These are phyloP conservation scores for Diabrotica balteata DNA, from an alignment of 2,888 invertebrate genomes.

Conservation along the genomic window DNA sequence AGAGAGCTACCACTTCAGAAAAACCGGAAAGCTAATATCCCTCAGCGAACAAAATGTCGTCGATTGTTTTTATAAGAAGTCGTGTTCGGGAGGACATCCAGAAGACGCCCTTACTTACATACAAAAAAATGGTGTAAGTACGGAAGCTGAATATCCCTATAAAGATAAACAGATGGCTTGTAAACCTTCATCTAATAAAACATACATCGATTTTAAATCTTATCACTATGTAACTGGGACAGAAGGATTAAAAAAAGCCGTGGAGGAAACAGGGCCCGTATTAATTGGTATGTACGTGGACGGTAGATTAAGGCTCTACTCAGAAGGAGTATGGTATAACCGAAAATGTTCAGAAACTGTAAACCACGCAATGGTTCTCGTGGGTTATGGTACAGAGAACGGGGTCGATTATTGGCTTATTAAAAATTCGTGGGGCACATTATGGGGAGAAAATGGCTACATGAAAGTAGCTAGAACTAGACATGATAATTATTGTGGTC, in stretches of 20 bases:
- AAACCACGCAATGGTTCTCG: conserved; percentile 30
- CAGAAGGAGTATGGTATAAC: conserved; percentile 33
- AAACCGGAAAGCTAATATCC: conserved; percentile 27
- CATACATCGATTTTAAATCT: conserved; percentile 20
- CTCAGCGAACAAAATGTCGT: conserved; percentile 38
- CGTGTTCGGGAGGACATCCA: conserved; percentile 31
- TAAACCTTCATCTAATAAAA: conserved; percentile 9
- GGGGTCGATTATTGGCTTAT: conserved; percentile 63
- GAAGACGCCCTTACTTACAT: conserved; percentile 24
- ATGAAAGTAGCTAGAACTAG: conserved; percentile 33
- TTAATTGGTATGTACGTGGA: conserved; percentile 28
- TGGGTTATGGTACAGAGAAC: conserved; percentile 33
- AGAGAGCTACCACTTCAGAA: conserved; percentile 33
- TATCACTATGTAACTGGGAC: conserved; percentile 7
- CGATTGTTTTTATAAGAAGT: conserved; percentile 43
- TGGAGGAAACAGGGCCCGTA: conserved; percentile 27
- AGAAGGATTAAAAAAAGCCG: conserved; percentile 20
- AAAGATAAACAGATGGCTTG: conserved; percentile 26
- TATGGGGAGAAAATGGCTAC: conserved; percentile 38
- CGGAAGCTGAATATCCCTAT: conserved; percentile 32
- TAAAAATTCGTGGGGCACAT: conserved; percentile 68
- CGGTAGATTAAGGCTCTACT: conserved; percentile 30
- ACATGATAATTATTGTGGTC: conserved; percentile 31
- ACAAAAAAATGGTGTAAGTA: conserved; percentile 28
- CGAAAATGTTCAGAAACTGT: conserved; percentile 22